Evolutionary conservation across 2,797 vertebrate genomes (phyloP), one percentile per base, ranked within the genome.

Genomic region (Austrolebias charrua): DNA sequence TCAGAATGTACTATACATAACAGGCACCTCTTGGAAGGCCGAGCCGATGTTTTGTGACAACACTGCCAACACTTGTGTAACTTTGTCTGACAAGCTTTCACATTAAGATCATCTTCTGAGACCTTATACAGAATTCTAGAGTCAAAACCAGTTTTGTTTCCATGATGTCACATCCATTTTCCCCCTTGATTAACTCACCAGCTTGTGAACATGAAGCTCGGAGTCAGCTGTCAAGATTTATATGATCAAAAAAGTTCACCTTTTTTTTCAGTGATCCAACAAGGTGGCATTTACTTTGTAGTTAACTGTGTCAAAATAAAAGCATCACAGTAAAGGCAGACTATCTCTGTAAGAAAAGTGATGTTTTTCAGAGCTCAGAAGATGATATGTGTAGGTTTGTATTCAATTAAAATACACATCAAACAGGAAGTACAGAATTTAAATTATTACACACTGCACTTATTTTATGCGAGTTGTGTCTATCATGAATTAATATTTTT

Each of bases 211-310:
- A 56, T 19, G 45, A 56, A 42, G 80, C 65, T 71, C 58, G 58
- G 55, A 74, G 69, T 85, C 69, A 81, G 65, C 81, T 89, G 81
- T 88, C 88, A 87, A 43, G 73, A 66, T 57, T 31, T 66, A 83
- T 76, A 60, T 49, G 51, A 83, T 88, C 81, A 85, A 3, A 52
- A 47, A 18, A 16, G 29, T 52, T 43, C 51, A 29, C 14, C 46
- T 57, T 53, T 45, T 38, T 66, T 11, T 24, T n/a, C n/a, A n/a
- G n/a, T n/a, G n/a, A n/a, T n/a, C n/a, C n/a, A n/a, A n/a, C n/a
- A n/a, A n/a, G n/a, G n/a, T n/a, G n/a, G n/a, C n/a, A n/a, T n/a
- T n/a, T n/a, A n/a, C n/a, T n/a, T n/a, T n/a, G n/a, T n/a, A n/a
- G n/a, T n/a, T n/a, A n/a, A n/a, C 71, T 67, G 71, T 63, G 45